Conservation (phyloP, 2,888 invertebrate genomes). For the Myathropa florea region DNA sequence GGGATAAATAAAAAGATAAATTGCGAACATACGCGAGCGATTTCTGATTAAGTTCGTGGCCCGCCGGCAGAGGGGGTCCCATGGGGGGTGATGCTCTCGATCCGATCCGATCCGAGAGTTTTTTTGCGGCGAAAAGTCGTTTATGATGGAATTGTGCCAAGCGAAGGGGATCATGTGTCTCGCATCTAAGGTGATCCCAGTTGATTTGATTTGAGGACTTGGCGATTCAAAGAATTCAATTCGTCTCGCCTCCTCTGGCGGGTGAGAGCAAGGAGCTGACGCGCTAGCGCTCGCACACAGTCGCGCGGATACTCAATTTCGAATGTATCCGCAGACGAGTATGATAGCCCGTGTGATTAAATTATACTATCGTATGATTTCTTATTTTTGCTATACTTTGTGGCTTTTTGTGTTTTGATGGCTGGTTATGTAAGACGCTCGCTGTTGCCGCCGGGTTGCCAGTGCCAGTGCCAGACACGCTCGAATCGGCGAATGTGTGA, state of each 20-base stretch:
- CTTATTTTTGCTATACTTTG: slow-evolving; percentile 44
- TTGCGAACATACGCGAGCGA: background rate
- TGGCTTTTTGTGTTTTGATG: background rate
- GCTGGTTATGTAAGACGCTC: slow-evolving; percentile 52
- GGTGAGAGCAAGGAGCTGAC: no score
- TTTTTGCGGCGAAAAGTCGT: background rate
- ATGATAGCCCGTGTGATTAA: slow-evolving; percentile 26
- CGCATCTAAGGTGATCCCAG: slow-evolving; percentile 41
- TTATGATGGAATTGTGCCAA: slow-evolving; percentile 60
- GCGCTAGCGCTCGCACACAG: background rate
- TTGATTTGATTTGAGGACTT: slow-evolving; percentile 39
- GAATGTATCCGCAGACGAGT: background rate
- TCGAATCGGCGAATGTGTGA: slow-evolving; percentile 9
- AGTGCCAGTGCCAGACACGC: slow-evolving; percentile 40
- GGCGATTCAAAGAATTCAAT: slow-evolving; percentile 29
- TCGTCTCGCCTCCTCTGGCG: background rate
- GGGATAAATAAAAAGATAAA: background rate
- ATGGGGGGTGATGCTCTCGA: background rate
- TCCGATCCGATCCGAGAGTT: background rate
- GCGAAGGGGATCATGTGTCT: background rate
- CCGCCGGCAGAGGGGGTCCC: background rate
- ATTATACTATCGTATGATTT: slow-evolving; percentile 59
- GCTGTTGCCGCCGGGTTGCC: slow-evolving; percentile 33
- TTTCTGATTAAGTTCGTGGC: background rate
- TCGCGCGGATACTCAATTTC: background rate